Evolutionary conservation across 2,888 invertebrate genomes (phyloP).

Genomic region (Chrysolina oricalcia): DNA sequence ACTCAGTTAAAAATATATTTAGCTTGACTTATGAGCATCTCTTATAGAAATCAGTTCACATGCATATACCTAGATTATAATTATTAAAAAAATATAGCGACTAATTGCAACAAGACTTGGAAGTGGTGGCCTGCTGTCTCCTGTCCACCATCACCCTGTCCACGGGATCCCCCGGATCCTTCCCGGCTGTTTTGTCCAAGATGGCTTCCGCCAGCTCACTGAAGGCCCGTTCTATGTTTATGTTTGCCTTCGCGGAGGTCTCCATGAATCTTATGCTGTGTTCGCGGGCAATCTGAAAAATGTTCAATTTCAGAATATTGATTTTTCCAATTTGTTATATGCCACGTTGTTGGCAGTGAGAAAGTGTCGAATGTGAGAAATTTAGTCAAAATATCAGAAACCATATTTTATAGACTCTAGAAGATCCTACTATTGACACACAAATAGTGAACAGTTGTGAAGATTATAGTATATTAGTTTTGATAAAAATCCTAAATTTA

Average conservation of each 20-base stretch:
- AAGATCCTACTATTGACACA: no score
- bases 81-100: constrained; percentile 27
- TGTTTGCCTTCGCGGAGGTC: constrained; percentile 97
- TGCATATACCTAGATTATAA: constrained; percentile 48
- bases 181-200: constrained; percentile 86
- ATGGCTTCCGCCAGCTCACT: constrained; percentile 95
- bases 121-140: constrained; percentile 79
- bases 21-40: constrained; percentile 47
- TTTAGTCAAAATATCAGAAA: no score
- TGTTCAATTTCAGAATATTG: not conserved
- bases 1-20: constrained; percentile 41
- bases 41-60: constrained; percentile 58
- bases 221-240: constrained; percentile 97
- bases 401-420: no score
- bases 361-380: no score
- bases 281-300: constrained; percentile 90
- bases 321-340: no score
- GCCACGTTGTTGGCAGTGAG: no score
- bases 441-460: no score
- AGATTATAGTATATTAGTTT: no score
- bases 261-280: constrained; percentile 98
- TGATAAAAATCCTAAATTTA: no score
- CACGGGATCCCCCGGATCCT: constrained; percentile 85
- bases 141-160: constrained; percentile 83
- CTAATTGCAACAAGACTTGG: constrained; percentile 75